Percentiles rank a stretch among this genome's conserved stretches.
phyloP scores from a whole-genome alignment of 2,797 vertebrate genomes.

The Vespertilio murinus region DNA sequence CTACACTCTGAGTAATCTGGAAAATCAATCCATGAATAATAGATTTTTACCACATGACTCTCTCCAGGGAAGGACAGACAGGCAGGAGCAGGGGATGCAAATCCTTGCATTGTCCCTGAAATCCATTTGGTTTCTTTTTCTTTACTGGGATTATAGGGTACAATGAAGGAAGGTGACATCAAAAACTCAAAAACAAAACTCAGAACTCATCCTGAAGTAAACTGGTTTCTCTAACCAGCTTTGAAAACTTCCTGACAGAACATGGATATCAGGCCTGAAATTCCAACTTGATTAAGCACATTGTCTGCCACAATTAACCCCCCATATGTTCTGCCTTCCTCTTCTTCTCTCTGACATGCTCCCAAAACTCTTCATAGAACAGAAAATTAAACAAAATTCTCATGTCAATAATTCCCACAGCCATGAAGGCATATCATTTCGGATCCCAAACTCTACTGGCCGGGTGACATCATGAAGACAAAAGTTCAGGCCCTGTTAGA shows the following conservation, averaged over 20 bases:
- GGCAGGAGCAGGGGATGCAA: background rate
- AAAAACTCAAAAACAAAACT: background rate
- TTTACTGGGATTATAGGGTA: background rate
- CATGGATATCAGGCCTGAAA: background rate
- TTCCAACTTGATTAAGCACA: background rate
- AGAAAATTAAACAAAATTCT: background rate
- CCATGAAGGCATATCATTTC: background rate
- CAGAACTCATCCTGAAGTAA: constrained; percentile 5
- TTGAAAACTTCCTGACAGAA: background rate
- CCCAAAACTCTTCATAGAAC: background rate
- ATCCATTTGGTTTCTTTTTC: background rate
- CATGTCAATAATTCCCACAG: background rate
- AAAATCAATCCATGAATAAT: background rate
- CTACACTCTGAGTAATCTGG: background rate
- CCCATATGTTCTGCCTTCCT: background rate
- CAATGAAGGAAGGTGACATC: background rate
- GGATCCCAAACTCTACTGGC: background rate
- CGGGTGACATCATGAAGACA: constrained; percentile 49
- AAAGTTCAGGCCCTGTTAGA: background rate
- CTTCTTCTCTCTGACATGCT: background rate
- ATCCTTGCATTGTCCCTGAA: background rate
- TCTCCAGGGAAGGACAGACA: background rate
- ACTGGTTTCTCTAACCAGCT: background rate
- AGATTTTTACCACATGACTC: background rate
- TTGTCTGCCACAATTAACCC: background rate